phyloP scores from a whole-genome alignment of 2,888 invertebrate genomes.

The Eupithecia inturbata region DNA sequence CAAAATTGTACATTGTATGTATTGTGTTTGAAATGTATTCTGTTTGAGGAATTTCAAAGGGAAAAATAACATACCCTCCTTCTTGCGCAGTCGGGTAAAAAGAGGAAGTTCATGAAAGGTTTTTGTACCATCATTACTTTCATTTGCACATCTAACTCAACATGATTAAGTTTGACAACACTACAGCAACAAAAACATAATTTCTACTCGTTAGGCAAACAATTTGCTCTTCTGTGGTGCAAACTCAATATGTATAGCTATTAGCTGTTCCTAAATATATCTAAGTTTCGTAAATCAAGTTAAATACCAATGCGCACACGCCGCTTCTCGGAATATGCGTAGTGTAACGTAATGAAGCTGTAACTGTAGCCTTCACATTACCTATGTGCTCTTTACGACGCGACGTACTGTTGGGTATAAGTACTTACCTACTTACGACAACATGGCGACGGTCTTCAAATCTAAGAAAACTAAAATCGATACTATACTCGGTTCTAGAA shows the following conservation, averaged over 20 bases:
- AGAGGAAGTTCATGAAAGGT: neutral
- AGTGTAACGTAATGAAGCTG: slow-evolving; percentile 41
- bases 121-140: slow-evolving; percentile 4
- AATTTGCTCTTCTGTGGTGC: slow-evolving; percentile 1
- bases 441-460: neutral
- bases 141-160: neutral
- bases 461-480: too few relatives aligned
- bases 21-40: too few relatives aligned
- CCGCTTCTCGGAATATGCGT: slow-evolving; percentile 48
- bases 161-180: neutral
- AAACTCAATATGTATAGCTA: slow-evolving; percentile 3
- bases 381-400: slow-evolving; percentile 29
- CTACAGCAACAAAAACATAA: neutral
- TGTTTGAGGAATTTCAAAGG: neutral
- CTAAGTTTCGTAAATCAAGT: slow-evolving; percentile 69
- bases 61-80: neutral
- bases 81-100: neutral
- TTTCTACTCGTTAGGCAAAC: slow-evolving; percentile 8
- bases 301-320: slow-evolving; percentile 72
- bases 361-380: slow-evolving; percentile 49
- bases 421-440: neutral
- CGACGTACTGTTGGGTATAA: slow-evolving; percentile 5
- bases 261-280: too few relatives aligned
- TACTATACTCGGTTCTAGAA: too few relatives aligned
- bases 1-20: too few relatives aligned